Conservation (phyloP, 2,113 vertebrate genomes). For the Pungitius pungitius region DNA sequence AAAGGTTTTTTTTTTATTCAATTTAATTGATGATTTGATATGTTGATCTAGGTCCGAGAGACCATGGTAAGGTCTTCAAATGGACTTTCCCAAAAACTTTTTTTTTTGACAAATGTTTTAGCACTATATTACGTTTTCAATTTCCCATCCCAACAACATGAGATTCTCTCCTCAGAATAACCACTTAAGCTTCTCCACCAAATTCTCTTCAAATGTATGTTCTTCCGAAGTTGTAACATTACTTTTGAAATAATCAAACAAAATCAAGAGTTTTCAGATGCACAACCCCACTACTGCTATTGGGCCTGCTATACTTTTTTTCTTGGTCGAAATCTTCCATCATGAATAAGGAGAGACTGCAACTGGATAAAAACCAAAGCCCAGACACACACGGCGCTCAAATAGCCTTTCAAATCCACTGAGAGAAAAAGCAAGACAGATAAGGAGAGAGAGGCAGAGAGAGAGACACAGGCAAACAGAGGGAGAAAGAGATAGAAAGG, state of each 20-base stretch:
- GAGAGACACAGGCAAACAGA: constrained; percentile 43
- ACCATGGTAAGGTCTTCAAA: background rate
- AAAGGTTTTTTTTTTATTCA: too few species aligned
- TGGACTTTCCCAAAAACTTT: background rate
- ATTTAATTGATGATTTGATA: too few species aligned
- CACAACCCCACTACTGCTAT: constrained; percentile 27
- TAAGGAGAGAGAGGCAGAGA: constrained; percentile 51
- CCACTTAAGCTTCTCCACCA: background rate
- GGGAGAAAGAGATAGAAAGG: constrained; percentile 59
- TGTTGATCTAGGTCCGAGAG: background rate
- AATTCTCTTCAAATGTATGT: constrained; percentile 23
- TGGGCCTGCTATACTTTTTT: constrained; percentile 22
- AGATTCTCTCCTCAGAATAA: constrained; percentile 4
- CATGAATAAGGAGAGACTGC: constrained; percentile 65
- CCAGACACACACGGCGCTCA: constrained; percentile 61
- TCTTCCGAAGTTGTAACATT: constrained; percentile 4
- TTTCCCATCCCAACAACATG: constrained; percentile 16
- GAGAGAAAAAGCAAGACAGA: constrained; percentile 68
- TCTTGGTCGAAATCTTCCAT: constrained; percentile 47
- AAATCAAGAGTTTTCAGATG: constrained; percentile 36
- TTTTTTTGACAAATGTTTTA: background rate
- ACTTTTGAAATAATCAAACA: constrained; percentile 57
- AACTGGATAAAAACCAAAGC: constrained; percentile 73
- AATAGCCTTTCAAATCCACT: constrained; percentile 70
- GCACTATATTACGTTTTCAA: too few species aligned